Evolutionary conservation across 1,140 invertebrate genomes (phyloP).

Genomic region (Asbolus verrucosus): DNA sequence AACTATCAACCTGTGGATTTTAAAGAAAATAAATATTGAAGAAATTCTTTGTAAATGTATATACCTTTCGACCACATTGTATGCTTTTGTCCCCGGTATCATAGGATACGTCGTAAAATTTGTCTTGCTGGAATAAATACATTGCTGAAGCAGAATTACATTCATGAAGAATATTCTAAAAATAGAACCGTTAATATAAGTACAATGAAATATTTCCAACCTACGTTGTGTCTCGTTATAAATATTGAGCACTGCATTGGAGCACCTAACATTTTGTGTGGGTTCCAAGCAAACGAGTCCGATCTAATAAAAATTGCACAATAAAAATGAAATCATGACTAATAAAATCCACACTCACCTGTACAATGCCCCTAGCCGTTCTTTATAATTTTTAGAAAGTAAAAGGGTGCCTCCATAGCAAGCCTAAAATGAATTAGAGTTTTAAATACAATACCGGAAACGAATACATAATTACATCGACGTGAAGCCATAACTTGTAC

Average conservation of each 20-base stretch:
- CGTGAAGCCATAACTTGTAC: constrained; percentile 84
- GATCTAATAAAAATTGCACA: constrained; percentile 67
- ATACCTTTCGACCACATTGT: constrained; percentile 91
- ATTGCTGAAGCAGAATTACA: constrained; percentile 83
- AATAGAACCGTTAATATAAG: constrained; percentile 44
- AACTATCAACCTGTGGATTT: constrained; percentile 80
- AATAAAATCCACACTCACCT: constrained; percentile 70
- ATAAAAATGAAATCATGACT: constrained; percentile 36
- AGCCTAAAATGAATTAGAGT: constrained; percentile 69
- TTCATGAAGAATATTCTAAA: constrained; percentile 72
- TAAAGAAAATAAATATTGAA: constrained; percentile 23
- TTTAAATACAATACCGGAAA: background rate
- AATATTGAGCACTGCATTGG: constrained; percentile 91
- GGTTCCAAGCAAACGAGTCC: constrained; percentile 93
- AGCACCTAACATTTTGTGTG: constrained; percentile 91
- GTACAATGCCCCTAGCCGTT: constrained; percentile 73
- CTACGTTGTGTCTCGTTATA: constrained; percentile 73
- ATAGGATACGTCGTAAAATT: constrained; percentile 90
- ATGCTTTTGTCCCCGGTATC: constrained; percentile 95
- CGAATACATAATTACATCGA: constrained; percentile 74
- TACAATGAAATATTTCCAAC: constrained; percentile 40
- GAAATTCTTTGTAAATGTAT: constrained; percentile 31
- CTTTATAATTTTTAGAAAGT: constrained; percentile 75
- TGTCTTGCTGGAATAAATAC: constrained; percentile 94
- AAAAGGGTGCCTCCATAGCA: constrained; percentile 86